These are phyloP conservation scores for Meghimatium bilineatum DNA, from an alignment of 2,888 invertebrate species.

Conservation along the genomic window DNA sequence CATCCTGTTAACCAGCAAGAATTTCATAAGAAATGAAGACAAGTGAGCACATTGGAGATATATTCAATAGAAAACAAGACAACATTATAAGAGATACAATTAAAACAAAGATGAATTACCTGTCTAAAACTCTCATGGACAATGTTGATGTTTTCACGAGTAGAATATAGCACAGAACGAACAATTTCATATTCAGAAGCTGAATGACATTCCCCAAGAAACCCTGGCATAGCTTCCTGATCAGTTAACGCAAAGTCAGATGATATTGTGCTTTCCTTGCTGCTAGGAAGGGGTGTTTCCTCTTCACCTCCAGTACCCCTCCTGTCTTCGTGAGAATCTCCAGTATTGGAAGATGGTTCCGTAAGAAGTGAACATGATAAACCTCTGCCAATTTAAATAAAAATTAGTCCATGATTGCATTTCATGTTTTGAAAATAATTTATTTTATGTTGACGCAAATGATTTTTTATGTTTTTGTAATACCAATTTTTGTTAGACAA, in stretches of 20 bases:
- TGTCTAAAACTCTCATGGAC: slow-evolving; percentile 95
- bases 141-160: slow-evolving; percentile 94
- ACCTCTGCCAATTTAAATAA: slow-evolving; percentile 46
- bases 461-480: too few species aligned
- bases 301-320: slow-evolving; percentile 52
- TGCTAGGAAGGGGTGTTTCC: slow-evolving; percentile 62
- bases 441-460: too few species aligned
- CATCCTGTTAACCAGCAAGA: too few species aligned
- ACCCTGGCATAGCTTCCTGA: slow-evolving; percentile 67
- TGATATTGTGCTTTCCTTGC: slow-evolving; percentile 71
- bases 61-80: too few species aligned
- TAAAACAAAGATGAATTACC: slow-evolving; percentile 63
- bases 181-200: slow-evolving; percentile 81
- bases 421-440: background rate
- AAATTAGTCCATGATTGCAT: background rate
- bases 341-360: slow-evolving; percentile 48
- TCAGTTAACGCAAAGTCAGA: slow-evolving; percentile 65
- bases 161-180: slow-evolving; percentile 90
- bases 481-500: too few species aligned
- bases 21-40: too few species aligned
- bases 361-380: slow-evolving; percentile 54
- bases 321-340: slow-evolving; percentile 57
- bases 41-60: too few species aligned
- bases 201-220: slow-evolving; percentile 68
- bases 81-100: too few species aligned